A percentile compares a stretch with the other conserved stretches of the same genome.
These are phyloP conservation scores for Protomyctophum bolini DNA, from an alignment of 2,113 vertebrate species.

Conservation along the genomic window DNA sequence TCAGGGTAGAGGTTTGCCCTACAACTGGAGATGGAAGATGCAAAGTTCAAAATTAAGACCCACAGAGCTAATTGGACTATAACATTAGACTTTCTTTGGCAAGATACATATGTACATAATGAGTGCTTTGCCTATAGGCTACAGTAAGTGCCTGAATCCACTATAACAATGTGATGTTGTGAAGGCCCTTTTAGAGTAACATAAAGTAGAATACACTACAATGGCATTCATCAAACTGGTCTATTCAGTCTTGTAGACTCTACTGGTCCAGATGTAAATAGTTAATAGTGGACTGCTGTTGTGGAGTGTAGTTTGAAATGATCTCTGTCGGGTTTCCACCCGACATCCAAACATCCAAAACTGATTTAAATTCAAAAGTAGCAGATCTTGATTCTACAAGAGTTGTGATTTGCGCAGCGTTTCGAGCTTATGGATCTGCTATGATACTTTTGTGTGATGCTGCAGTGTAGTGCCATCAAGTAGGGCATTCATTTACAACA, in stretches of 20 bases:
- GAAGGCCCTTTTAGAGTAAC: too few relatives aligned
- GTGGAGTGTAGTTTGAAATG: not conserved
- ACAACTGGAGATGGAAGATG: conserved; percentile 27
- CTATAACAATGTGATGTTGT: too few relatives aligned
- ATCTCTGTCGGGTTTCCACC: conserved; percentile 22
- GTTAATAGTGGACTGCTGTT: conserved; percentile 20
- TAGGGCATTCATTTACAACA: too few relatives aligned
- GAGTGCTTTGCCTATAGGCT: not conserved
- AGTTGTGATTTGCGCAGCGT: too few relatives aligned
- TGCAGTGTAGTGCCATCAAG: too few relatives aligned
- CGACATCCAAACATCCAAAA: conserved; percentile 15
- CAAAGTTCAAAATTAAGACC: conserved; percentile 3
- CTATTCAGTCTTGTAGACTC: too few relatives aligned
- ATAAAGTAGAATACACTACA: too few relatives aligned
- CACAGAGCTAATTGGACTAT: conserved; percentile 12
- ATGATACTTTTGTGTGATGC: too few relatives aligned
- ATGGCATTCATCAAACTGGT: too few relatives aligned
- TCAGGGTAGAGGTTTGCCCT: conserved; percentile 23
- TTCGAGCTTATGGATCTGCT: too few relatives aligned
- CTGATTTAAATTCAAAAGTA: not conserved
- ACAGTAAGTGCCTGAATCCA: too few relatives aligned
- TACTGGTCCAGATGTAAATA: conserved; percentile 29
- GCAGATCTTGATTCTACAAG: too few relatives aligned
- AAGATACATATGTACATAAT: not conserved
- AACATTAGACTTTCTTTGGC: not conserved